Conservation (phyloP, 2,888 invertebrate genomes). For the Rhamnusium bicolor region DNA sequence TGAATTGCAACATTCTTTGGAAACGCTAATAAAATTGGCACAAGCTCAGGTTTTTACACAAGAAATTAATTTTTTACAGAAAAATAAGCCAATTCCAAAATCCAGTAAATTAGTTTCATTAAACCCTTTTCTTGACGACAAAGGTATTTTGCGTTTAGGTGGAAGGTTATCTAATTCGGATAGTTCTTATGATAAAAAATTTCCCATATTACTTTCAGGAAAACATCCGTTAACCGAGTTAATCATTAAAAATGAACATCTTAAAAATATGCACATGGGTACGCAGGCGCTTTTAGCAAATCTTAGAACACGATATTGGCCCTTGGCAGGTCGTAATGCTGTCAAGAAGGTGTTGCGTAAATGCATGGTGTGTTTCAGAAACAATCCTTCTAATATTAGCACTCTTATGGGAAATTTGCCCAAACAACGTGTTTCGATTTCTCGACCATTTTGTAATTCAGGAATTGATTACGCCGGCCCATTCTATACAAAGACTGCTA, state of each 20-base stretch:
- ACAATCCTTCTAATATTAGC: neutral
- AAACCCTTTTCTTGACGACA: slow-evolving; percentile 6
- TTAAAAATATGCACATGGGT: neutral
- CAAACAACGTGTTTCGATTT: neutral
- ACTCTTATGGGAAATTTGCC: neutral
- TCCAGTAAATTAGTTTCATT: slow-evolving; percentile 8
- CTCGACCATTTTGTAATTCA: neutral
- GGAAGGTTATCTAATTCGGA: neutral
- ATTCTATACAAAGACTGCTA: neutral
- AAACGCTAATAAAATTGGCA: no score
- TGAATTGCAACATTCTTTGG: no score
- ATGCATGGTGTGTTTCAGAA: neutral
- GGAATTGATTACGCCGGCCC: neutral
- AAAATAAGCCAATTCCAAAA: neutral
- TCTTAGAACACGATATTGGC: neutral
- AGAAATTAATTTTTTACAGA: no score
- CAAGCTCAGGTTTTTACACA: no score
- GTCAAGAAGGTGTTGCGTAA: neutral
- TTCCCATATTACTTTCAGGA: neutral
- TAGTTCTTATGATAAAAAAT: neutral
- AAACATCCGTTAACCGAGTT: neutral
- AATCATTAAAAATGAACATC: slow-evolving; percentile 1
- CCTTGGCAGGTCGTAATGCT: neutral
- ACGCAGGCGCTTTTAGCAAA: neutral
- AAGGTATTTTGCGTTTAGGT: slow-evolving; percentile 1